phyloP scores from a whole-genome alignment of 2,888 invertebrate genomes.

The Agrypnus murinus region DNA sequence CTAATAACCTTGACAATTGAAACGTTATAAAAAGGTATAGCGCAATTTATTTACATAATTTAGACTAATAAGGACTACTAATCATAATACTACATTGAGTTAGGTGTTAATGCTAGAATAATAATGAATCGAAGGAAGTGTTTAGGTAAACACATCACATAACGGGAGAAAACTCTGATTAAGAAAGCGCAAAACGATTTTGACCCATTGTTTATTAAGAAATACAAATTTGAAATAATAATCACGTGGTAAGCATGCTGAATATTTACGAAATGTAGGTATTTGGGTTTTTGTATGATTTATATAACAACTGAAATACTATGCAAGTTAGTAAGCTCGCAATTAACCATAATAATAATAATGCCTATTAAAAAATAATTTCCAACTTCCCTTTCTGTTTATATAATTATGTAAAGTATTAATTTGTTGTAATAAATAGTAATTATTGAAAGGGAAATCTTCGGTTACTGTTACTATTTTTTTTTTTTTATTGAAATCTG shows the following conservation, averaged over 20 bases:
- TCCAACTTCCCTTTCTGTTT: too few relatives aligned
- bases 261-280: slow-evolving; percentile 1
- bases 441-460: too few relatives aligned
- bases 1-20: slow-evolving; percentile 19
- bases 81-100: slow-evolving; percentile 34
- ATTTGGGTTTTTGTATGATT: slow-evolving; percentile 16
- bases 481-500: too few relatives aligned
- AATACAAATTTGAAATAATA: slow-evolving; percentile 15
- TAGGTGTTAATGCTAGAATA: slow-evolving; percentile 22
- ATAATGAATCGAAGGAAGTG: slow-evolving; percentile 21
- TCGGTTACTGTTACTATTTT: too few relatives aligned
- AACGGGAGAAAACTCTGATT: slow-evolving; percentile 17
- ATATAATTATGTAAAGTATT: too few relatives aligned
- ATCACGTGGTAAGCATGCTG: slow-evolving; percentile 23
- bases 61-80: slow-evolving; percentile 37
- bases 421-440: too few relatives aligned
- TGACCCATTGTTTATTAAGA: slow-evolving; percentile 27
- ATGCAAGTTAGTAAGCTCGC: too few relatives aligned
- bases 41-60: slow-evolving; percentile 37
- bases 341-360: too few relatives aligned
- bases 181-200: slow-evolving; percentile 32
- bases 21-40: slow-evolving; percentile 13
- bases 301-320: too few relatives aligned
- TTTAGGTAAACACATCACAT: slow-evolving; percentile 32
- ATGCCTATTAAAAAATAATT: too few relatives aligned